Evolutionary conservation across 2,797 vertebrate genomes (phyloP).

Genomic region (Cirrhinus mrigala): DNA sequence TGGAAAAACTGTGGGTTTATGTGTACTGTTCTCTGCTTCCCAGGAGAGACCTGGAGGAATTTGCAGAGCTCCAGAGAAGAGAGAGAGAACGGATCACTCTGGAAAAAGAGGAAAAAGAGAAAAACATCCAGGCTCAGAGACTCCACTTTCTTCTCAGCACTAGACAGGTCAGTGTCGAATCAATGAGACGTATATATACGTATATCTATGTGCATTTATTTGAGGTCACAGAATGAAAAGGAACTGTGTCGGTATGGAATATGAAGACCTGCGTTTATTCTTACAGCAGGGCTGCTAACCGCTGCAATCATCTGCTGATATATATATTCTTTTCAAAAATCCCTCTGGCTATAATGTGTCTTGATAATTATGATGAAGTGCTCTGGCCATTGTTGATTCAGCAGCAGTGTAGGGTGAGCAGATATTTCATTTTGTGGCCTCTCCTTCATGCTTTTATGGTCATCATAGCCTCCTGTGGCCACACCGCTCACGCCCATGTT

Average conservation of each 20-base stretch:
- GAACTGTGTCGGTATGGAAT: neutral
- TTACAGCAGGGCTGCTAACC: neutral
- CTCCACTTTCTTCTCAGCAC: constrained; percentile 96
- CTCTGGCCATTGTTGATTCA: constrained; percentile 92
- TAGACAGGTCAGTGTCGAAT: constrained; percentile 89
- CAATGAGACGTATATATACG: constrained; percentile 87
- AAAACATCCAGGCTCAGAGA: constrained; percentile 81
- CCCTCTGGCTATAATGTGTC: constrained; percentile 82
- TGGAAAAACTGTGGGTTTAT: constrained; percentile 27
- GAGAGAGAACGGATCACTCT: constrained; percentile 77
- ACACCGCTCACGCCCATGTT: constrained; percentile 15
- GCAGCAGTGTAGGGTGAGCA: constrained; percentile 75
- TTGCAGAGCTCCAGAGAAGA: constrained; percentile 79
- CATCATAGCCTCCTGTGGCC: constrained; percentile 63
- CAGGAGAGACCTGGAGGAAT: constrained; percentile 86
- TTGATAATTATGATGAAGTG: constrained; percentile 94
- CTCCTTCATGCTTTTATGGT: constrained; percentile 76
- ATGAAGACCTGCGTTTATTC: constrained; percentile 14
- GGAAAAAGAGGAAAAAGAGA: constrained; percentile 80
- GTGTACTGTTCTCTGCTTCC: constrained; percentile 57
- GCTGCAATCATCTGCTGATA: constrained; percentile 20
- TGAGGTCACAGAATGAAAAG: neutral
- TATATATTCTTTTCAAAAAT: constrained; percentile 77
- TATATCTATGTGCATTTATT: neutral
- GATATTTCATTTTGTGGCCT: constrained; percentile 76